Evolutionary conservation across 2,113 vertebrate genomes (phyloP), one percentile per base, ranked within the genome.

Genomic region (Naja naja): DNA sequence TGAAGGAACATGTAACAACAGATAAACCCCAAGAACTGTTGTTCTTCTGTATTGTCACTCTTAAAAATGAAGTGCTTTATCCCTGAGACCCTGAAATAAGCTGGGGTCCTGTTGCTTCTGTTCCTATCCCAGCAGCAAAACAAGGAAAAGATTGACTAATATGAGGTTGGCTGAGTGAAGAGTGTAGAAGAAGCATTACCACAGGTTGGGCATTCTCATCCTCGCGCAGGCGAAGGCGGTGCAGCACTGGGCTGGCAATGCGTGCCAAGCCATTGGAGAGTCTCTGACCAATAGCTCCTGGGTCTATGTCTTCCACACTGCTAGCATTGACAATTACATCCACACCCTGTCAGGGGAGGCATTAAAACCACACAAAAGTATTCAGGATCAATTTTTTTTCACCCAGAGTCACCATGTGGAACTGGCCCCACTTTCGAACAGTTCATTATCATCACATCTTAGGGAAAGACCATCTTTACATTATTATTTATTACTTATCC

Each of bases 221-320:
- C 9, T 99, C 99, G 0, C 97, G 97, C 95, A 98, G 98, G 89
- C 97, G 98, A 95, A 99, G 98, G n/a, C 99, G 98, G 95, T 98
- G 98, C 94, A 99, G 96, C 89, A 99, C 99, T 0, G 99, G 99
- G 95, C 99, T 99, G 45, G 99, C 98, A 92, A 98, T 98, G 0
- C 97, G 97, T 0, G 97, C 98, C 81, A 98, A 98, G 89, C 99
- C 99, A 0, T 99, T 99, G 96, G 98, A 98, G 91, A 99, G 98
- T 23, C 98, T 98, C 97, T 99, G 99, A 9, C 98, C 98, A 0
- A 99, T 99, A 96, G 99, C 98, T 0, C 98, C 97, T 0, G 99
- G 98, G 55, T 99, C 99, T 0, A 99, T 99, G 97, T 99, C 99
- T 4, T 99, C 99, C 97, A 99, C 98, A 0, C 98, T 99, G 98